Conservation (phyloP, 2,888 invertebrate species). For the Caenorhabditis wallacei region DNA sequence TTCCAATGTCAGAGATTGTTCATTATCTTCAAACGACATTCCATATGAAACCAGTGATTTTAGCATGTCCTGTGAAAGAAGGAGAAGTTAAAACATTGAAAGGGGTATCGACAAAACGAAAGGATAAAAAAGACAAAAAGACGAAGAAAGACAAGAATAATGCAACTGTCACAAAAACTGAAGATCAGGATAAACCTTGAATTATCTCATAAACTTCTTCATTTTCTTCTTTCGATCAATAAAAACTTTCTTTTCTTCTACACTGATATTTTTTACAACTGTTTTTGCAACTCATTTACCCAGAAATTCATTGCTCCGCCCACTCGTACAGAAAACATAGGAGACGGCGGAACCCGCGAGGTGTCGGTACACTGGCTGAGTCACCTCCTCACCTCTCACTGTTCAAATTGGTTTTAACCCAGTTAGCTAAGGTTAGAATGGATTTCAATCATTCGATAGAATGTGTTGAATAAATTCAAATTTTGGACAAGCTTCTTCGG, state of each 20-base stretch:
- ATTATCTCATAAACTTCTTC: background rate
- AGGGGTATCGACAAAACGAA: constrained; percentile 30
- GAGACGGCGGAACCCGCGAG: no score
- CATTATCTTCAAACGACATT: constrained; percentile 44
- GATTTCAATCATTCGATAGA: constrained; percentile 1
- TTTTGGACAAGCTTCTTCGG: no score
- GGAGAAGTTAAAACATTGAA: constrained; percentile 35
- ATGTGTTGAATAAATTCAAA: no score
- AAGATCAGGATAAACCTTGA: constrained; percentile 3
- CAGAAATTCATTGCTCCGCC: no score
- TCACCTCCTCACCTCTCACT: background rate
- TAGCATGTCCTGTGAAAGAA: constrained; percentile 37
- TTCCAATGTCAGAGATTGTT: constrained; percentile 53
- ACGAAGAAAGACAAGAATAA: constrained; percentile 16
- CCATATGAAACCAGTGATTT: constrained; percentile 56
- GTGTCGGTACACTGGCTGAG: no score
- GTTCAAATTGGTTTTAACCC: constrained; percentile 10
- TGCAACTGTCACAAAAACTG: constrained; percentile 5
- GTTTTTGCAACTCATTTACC: no score
- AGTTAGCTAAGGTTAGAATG: constrained; percentile 31
- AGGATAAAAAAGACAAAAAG: constrained; percentile 45
- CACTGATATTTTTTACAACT: no score
- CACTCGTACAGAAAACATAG: no score
- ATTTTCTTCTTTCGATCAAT: no score
- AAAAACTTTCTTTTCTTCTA: no score